Percentiles rank a stretch among this genome's conserved stretches.
These are phyloP conservation scores for Sphenopsis melanotis DNA, from an alignment of 2,797 vertebrate genomes.

Conservation along the genomic window DNA sequence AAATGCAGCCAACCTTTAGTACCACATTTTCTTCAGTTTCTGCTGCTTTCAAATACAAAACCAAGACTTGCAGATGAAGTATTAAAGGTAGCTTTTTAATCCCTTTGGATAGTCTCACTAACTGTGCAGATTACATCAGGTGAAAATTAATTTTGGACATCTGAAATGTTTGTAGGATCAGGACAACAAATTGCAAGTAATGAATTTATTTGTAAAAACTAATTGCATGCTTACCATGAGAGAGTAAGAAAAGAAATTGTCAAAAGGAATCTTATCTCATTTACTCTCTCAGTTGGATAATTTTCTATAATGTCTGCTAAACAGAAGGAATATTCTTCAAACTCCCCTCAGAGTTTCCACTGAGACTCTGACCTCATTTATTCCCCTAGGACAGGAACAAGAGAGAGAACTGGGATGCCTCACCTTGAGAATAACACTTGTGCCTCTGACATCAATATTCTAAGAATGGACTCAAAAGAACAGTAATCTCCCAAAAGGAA, in stretches of 20 bases:
- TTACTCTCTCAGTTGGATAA: background rate
- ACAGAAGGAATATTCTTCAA: background rate
- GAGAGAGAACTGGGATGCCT: background rate
- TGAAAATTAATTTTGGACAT: background rate
- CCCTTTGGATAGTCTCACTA: background rate
- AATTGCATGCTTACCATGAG: background rate
- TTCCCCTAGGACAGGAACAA: background rate
- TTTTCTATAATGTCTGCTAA: background rate
- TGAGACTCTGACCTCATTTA: background rate
- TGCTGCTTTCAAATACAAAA: background rate
- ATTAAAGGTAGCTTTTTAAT: background rate
- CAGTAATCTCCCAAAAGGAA: background rate
- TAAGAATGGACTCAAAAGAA: background rate
- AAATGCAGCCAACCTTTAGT: background rate
- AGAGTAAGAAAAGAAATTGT: background rate
- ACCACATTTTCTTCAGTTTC: background rate
- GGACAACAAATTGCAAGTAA: background rate
- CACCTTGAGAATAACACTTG: background rate
- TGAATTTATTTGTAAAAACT: background rate
- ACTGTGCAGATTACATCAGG: background rate
- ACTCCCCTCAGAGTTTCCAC: background rate
- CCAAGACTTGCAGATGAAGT: background rate
- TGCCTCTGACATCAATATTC: background rate
- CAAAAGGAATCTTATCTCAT: background rate
- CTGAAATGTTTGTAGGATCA: background rate